These are phyloP conservation scores for Opisthograptis luteolata DNA, from an alignment of 2,888 invertebrate species.

Conservation along the genomic window DNA sequence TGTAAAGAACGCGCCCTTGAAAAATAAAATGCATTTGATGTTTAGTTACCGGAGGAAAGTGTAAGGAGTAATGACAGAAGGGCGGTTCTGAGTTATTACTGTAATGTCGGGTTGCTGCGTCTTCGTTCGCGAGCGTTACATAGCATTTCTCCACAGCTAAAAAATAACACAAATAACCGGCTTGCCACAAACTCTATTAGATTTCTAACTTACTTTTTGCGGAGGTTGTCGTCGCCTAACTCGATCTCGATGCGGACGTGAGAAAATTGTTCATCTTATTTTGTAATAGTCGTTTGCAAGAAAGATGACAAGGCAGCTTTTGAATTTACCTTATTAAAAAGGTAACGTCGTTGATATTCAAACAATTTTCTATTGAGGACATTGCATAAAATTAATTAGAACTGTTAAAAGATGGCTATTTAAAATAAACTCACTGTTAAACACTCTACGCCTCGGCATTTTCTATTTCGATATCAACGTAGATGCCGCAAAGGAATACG, in stretches of 20 bases:
- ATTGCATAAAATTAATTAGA: no score
- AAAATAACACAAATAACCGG: slow-evolving; percentile 78
- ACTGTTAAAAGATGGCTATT: no score
- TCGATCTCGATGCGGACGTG: slow-evolving; percentile 78
- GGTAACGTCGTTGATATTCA: no score
- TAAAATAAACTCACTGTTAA: slow-evolving; percentile 37
- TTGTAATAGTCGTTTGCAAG: slow-evolving; percentile 64
- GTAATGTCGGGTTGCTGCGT: slow-evolving; percentile 78
- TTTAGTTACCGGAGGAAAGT: slow-evolving; percentile 72
- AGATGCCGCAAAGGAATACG: slow-evolving; percentile 51
- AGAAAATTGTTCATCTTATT: slow-evolving; percentile 77
- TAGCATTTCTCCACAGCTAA: slow-evolving; percentile 75
- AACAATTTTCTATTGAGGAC: no score
- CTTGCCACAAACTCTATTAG: slow-evolving; percentile 82
- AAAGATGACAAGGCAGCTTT: slow-evolving; percentile 57
- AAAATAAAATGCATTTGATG: slow-evolving; percentile 63
- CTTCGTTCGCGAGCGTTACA: slow-evolving; percentile 77
- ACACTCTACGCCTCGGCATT: slow-evolving; percentile 33
- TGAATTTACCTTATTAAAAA: no score
- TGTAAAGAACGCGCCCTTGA: slow-evolving; percentile 57
- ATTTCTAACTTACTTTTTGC: slow-evolving; percentile 81
- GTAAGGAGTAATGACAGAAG: slow-evolving; percentile 79
- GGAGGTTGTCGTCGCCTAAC: slow-evolving; percentile 76
- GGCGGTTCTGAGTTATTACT: slow-evolving; percentile 78
- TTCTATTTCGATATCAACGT: slow-evolving; percentile 21